Evolutionary conservation across 2,888 invertebrate genomes (phyloP).

Genomic region (Willowsia nigromaculata): DNA sequence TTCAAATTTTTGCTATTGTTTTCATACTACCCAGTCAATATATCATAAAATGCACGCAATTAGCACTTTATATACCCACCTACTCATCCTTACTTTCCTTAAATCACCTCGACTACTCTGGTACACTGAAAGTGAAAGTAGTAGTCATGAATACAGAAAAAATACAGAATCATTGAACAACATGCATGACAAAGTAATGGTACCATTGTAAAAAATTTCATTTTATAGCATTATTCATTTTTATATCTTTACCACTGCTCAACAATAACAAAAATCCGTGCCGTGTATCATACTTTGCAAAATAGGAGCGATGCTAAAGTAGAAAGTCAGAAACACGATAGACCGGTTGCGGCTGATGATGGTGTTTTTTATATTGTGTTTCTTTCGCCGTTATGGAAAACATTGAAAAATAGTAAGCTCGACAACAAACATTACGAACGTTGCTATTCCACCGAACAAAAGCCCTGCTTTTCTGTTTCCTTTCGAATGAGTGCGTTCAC

Average conservation of each 20-base stretch:
- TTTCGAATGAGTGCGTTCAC: constrained; percentile 39
- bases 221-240: neutral
- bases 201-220: neutral
- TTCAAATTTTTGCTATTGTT: too few relatives aligned
- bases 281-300: neutral
- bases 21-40: too few relatives aligned
- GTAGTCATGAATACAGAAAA: constrained; percentile 13
- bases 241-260: neutral
- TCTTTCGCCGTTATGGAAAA: neutral
- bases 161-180: constrained; percentile 49
- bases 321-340: neutral
- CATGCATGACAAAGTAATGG: constrained; percentile 57
- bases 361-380: constrained; percentile 41
- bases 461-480: constrained; percentile 46
- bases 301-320: neutral
- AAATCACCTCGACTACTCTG: too few relatives aligned
- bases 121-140: constrained; percentile 4
- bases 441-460: constrained; percentile 11
- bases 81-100: too few relatives aligned
- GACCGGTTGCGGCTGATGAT: constrained; percentile 1
- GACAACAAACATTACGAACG: constrained; percentile 56
- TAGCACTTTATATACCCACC: too few relatives aligned
- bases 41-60: too few relatives aligned
- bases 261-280: neutral
- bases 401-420: constrained; percentile 55